These are phyloP conservation scores for Ptychadena robeensis DNA, from an alignment of 2,797 vertebrate genomes.

Conservation along the genomic window DNA sequence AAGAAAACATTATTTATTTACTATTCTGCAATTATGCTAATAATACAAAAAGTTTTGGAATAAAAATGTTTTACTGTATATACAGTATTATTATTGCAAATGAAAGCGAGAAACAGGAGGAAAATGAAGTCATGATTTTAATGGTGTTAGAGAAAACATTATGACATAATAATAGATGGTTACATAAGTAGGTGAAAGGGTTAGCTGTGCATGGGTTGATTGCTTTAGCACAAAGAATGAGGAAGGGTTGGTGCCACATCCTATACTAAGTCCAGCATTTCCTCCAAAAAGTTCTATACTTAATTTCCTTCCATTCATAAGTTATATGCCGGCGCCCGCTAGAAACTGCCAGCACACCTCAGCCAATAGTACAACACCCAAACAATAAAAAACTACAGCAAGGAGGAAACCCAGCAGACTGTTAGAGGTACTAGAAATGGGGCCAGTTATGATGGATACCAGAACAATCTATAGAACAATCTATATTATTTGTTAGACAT, in stretches of 20 bases:
- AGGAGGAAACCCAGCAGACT: not conserved
- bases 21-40: not conserved
- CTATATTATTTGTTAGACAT: no score
- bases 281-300: slow-evolving; percentile 7
- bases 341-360: slow-evolving; percentile 6
- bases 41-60: not conserved
- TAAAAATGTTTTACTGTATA: not conserved
- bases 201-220: not conserved
- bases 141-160: not conserved
- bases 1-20: no score
- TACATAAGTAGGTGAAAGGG: not conserved
- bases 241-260: slow-evolving; percentile 40
- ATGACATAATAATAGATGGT: not conserved
- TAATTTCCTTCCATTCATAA: slow-evolving; percentile 37
- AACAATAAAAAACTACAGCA: not conserved
- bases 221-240: not conserved
- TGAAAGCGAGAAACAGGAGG: not conserved
- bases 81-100: not conserved
- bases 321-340: slow-evolving; percentile 25
- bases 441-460: not conserved
- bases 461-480: not conserved
- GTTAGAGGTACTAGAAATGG: not conserved
- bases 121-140: not conserved
- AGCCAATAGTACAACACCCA: not conserved
- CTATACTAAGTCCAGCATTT: slow-evolving; percentile 26